Percentiles rank a stretch among this genome's conserved stretches.
Conservation (phyloP, 1,140 invertebrate species). For the Microplitis demolitor region DNA sequence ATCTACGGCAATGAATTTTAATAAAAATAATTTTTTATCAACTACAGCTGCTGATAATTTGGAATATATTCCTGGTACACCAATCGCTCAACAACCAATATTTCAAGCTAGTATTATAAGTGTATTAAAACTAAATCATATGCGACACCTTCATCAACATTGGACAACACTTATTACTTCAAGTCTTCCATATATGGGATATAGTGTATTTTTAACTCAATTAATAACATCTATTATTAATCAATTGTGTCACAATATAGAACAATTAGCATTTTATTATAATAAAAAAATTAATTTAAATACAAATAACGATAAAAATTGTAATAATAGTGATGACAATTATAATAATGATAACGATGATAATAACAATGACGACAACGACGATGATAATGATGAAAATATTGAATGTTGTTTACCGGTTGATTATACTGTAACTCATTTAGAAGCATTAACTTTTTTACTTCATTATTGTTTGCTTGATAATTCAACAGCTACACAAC, state of each 20-base stretch:
- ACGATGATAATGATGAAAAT: neutral
- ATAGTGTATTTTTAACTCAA: constrained; percentile 69
- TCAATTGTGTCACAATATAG: constrained; percentile 85
- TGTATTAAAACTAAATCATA: constrained; percentile 71
- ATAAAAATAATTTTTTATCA: constrained; percentile 25
- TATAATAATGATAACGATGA: constrained; percentile 36
- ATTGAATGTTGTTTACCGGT: constrained; percentile 66
- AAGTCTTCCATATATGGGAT: constrained; percentile 74
- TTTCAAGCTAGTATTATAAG: constrained; percentile 82
- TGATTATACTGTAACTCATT: constrained; percentile 79
- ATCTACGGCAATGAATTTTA: neutral
- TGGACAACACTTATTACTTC: constrained; percentile 82
- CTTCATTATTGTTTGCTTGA: constrained; percentile 87
- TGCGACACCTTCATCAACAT: constrained; percentile 76
- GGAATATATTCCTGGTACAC: constrained; percentile 69
- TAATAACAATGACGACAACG: constrained; percentile 30
- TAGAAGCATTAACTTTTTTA: constrained; percentile 83
- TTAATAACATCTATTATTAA: constrained; percentile 80
- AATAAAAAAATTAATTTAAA: constrained; percentile 37
- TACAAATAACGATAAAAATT: constrained; percentile 26
- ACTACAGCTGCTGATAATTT: constrained; percentile 60
- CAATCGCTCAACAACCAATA: constrained; percentile 83
- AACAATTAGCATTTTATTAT: constrained; percentile 66
- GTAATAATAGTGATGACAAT: constrained; percentile 30
- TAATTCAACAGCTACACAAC: constrained; percentile 53